Evolutionary conservation across 1,140 invertebrate genomes (phyloP).

Genomic region (Drusus annulatus): DNA sequence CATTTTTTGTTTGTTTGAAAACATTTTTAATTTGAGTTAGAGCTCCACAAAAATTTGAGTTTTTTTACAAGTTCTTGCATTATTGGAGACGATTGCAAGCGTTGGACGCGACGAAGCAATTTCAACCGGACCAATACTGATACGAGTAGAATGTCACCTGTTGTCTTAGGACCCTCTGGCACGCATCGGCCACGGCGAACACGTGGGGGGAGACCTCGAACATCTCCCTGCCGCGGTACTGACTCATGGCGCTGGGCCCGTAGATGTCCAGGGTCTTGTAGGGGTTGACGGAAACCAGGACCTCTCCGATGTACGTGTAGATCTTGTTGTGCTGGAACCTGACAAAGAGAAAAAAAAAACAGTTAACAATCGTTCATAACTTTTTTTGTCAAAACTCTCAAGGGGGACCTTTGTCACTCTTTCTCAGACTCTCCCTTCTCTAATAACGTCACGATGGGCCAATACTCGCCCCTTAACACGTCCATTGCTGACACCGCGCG

Average conservation of each 20-base stretch:
- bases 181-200: slow-evolving; percentile 94
- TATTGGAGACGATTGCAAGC: too few relatives aligned
- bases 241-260: slow-evolving; percentile 82
- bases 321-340: slow-evolving; percentile 92
- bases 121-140: too few relatives aligned
- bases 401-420: too few relatives aligned
- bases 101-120: too few relatives aligned
- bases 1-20: too few relatives aligned
- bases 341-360: slow-evolving; percentile 51
- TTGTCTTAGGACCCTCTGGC: slow-evolving; percentile 93
- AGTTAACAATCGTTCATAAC: background rate
- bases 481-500: too few relatives aligned
- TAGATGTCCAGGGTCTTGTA: slow-evolving; percentile 91
- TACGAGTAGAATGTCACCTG: slow-evolving; percentile 65
- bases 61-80: too few relatives aligned
- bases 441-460: too few relatives aligned
- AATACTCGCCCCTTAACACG: too few relatives aligned
- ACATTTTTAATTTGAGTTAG: too few relatives aligned
- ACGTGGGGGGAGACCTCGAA: slow-evolving; percentile 96
- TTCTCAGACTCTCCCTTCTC: background rate
- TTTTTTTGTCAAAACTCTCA: background rate
- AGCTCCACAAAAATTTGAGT: too few relatives aligned
- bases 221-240: slow-evolving; percentile 91
- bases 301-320: slow-evolving; percentile 96
- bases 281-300: slow-evolving; percentile 93